Evolutionary conservation across 2,888 invertebrate genomes (phyloP).

Genomic region (Acronicta alni): DNA sequence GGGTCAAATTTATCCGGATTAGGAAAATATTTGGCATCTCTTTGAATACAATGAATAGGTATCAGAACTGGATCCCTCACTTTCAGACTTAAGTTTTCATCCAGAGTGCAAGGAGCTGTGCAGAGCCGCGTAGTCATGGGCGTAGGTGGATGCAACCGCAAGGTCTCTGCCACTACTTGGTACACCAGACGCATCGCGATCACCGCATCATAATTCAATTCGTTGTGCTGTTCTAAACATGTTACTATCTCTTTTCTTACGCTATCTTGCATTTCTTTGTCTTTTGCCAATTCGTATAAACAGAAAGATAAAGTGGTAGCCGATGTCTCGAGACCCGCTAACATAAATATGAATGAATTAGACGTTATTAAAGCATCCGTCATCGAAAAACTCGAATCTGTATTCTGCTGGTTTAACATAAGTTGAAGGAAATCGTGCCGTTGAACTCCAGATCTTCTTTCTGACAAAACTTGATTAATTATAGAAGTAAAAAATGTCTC

Average conservation of each 20-base stretch:
- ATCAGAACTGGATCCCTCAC: conserved; percentile 77
- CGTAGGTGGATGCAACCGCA: conserved; percentile 82
- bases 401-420: conserved; percentile 84
- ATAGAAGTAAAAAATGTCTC: conserved; percentile 80
- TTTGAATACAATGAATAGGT: conserved; percentile 81
- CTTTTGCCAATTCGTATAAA: conserved; percentile 82
- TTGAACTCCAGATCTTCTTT: conserved; percentile 73
- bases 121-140: conserved; percentile 83
- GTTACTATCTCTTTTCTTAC: conserved; percentile 76
- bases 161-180: conserved; percentile 76
- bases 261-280: conserved; percentile 76
- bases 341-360: conserved; percentile 86
- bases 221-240: conserved; percentile 70
- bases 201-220: conserved; percentile 80
- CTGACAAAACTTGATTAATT: conserved; percentile 79
- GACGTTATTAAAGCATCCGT: conserved; percentile 85
- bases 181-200: conserved; percentile 75
- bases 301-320: conserved; percentile 83
- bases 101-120: conserved; percentile 75
- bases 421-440: conserved; percentile 83
- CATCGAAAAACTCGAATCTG: conserved; percentile 76
- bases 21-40: conserved; percentile 77
- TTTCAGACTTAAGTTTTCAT: conserved; percentile 73
- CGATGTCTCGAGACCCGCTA: conserved; percentile 85
- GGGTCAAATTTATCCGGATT: conserved; percentile 83